A percentile compares a stretch with the other conserved stretches of the same genome.
Evolutionary conservation across 2,888 invertebrate genomes (phyloP).

Genomic region (Aphodius sticticus): DNA sequence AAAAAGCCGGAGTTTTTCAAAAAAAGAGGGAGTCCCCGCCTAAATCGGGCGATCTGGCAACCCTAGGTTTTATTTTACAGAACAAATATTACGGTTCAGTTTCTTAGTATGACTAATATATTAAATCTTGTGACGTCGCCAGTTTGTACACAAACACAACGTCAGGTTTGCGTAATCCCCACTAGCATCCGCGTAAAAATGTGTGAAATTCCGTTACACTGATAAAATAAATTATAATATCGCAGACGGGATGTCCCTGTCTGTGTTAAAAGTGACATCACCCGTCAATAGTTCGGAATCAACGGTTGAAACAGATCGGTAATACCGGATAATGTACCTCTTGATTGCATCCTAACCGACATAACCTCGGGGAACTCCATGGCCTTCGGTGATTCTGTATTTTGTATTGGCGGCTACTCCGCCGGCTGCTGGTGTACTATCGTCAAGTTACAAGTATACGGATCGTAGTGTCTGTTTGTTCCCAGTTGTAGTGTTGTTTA

Average conservation of each 20-base stretch:
- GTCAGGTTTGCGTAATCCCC: background rate
- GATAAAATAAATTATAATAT: background rate
- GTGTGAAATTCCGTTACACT: background rate
- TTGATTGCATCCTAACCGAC: background rate
- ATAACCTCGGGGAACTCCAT: background rate
- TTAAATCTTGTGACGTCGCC: background rate
- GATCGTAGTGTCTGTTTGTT: constrained; percentile 4
- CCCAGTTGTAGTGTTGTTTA: background rate
- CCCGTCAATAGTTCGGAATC: background rate
- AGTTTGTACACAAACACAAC: background rate
- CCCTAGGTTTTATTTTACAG: no score
- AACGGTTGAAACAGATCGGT: background rate
- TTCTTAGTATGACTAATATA: background rate
- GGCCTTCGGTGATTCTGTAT: background rate
- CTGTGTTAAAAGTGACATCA: background rate
- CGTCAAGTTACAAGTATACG: background rate
- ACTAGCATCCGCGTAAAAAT: background rate
- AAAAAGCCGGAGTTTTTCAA: no score
- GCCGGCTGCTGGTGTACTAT: background rate
- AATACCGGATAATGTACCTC: background rate
- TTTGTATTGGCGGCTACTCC: background rate
- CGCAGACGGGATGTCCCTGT: background rate
- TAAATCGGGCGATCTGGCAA: no score
- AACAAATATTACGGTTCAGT: background rate
- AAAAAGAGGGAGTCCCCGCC: no score